Conservation (phyloP, 92 coral and sea anemone genomes). For the Blastomussa wellsi region DNA sequence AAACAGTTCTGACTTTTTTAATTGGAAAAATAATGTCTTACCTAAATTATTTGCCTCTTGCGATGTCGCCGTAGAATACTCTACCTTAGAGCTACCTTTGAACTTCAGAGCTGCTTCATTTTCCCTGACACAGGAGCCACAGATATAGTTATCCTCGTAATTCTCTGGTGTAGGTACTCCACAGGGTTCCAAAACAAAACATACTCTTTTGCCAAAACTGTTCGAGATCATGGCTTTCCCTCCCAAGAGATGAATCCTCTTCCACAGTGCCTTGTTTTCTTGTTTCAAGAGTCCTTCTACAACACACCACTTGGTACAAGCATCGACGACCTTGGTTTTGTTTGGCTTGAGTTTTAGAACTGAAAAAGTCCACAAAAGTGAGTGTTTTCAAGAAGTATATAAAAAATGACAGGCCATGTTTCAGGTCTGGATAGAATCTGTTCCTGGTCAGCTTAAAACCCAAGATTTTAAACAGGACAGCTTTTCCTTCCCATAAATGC, state of each 20-base stretch:
- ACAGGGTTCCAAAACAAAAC: constrained; percentile 77
- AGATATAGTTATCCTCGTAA: constrained; percentile 82
- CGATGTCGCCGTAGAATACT: neutral
- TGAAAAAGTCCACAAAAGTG: neutral
- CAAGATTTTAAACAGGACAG: too few relatives aligned
- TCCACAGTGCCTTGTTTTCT: constrained; percentile 73
- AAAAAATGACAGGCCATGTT: too few relatives aligned
- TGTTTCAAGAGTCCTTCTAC: constrained; percentile 83
- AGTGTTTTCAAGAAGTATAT: too few relatives aligned
- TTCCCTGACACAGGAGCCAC: constrained; percentile 77
- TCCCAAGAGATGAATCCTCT: constrained; percentile 66
- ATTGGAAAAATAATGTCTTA: too few relatives aligned
- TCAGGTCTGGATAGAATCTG: too few relatives aligned
- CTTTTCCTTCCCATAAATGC: too few relatives aligned
- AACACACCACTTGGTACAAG: constrained; percentile 80
- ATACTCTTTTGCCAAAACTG: constrained; percentile 78
- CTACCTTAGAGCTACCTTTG: constrained; percentile 8
- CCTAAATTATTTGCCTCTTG: neutral
- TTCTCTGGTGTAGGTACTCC: constrained; percentile 56
- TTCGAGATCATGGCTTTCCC: constrained; percentile 87
- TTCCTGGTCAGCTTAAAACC: too few relatives aligned
- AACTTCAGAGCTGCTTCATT: constrained; percentile 57
- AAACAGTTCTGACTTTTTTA: too few relatives aligned
- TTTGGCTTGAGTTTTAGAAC: neutral
- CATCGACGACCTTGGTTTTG: constrained; percentile 4